A percentile compares a stretch with the other conserved stretches of the same genome.
These are phyloP conservation scores for Steinernema hermaphroditum DNA, from an alignment of 2,888 invertebrate species.

Conservation along the genomic window DNA sequence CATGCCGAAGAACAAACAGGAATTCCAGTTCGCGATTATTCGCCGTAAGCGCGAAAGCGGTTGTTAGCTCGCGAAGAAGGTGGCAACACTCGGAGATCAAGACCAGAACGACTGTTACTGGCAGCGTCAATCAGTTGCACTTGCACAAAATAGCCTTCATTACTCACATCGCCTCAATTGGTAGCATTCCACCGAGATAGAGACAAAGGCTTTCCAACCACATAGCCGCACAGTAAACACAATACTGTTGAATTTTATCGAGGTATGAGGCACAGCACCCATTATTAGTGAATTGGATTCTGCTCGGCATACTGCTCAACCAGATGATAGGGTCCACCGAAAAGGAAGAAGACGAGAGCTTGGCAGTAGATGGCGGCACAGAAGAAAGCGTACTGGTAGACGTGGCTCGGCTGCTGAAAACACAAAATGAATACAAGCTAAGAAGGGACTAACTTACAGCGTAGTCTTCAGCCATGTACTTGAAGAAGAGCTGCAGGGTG, in stretches of 20 bases:
- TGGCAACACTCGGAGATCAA: too few relatives aligned
- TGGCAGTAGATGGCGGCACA: constrained; percentile 31
- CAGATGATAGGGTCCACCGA: constrained; percentile 30
- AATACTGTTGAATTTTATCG: too few relatives aligned
- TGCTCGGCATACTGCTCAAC: background rate
- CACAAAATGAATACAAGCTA: background rate
- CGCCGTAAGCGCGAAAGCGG: background rate
- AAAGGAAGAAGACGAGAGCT: constrained; percentile 34
- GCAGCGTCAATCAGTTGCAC: too few relatives aligned
- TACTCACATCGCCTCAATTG: too few relatives aligned
- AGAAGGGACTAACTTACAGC: constrained; percentile 7
- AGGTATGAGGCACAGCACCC: background rate
- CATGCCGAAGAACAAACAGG: background rate
- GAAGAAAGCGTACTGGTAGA: constrained; percentile 34
- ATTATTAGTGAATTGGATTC: background rate
- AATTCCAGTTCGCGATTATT: constrained; percentile 1
- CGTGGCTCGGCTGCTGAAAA: constrained; percentile 32
- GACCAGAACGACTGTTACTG: too few relatives aligned
- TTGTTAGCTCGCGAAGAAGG: background rate
- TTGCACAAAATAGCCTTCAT: too few relatives aligned
- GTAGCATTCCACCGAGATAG: too few relatives aligned
- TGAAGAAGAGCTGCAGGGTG: constrained; percentile 49
- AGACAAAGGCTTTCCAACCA: too few relatives aligned
- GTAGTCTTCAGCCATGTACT: constrained; percentile 37
- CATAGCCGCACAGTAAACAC: too few relatives aligned